Evolutionary conservation across 1,140 invertebrate genomes (phyloP).

Genomic region (Procambarus virginalis): DNA sequence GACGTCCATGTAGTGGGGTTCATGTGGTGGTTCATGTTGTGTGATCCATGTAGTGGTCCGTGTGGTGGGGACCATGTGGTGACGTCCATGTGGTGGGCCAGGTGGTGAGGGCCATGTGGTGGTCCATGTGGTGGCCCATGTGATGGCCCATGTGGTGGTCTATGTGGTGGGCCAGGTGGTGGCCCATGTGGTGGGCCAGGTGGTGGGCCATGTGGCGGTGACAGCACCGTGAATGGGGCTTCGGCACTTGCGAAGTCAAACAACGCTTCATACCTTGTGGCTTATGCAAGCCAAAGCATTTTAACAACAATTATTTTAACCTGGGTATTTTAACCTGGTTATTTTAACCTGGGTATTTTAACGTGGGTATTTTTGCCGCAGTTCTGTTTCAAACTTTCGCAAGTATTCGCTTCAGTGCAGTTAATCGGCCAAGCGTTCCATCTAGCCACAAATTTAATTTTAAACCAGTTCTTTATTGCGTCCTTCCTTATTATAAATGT

Average conservation of each 20-base stretch:
- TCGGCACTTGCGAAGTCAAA: too few relatives aligned
- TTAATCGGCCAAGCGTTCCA: too few relatives aligned
- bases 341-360: background rate
- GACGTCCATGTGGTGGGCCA: background rate
- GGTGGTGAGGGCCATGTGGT: background rate
- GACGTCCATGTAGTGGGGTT: background rate
- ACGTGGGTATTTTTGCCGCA: too few relatives aligned
- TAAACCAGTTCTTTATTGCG: too few relatives aligned
- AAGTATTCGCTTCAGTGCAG: too few relatives aligned
- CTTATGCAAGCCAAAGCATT: too few relatives aligned
- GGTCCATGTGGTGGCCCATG: background rate
- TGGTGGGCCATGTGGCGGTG: background rate
- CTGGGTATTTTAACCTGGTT: background rate
- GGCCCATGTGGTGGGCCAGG: background rate
- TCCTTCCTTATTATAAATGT: too few relatives aligned
- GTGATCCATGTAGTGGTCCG: background rate
- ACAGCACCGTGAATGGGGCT: too few relatives aligned
- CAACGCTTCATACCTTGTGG: too few relatives aligned
- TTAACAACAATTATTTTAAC: too few relatives aligned
- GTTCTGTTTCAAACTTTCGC: too few relatives aligned
- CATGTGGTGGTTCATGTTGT: background rate
- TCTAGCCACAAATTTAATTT: too few relatives aligned
- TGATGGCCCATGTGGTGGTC: background rate
- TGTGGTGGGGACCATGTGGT: background rate
- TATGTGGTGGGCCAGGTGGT: background rate